phyloP scores from a whole-genome alignment of 1,140 invertebrate genomes.

The Odontomachus brunneus region DNA sequence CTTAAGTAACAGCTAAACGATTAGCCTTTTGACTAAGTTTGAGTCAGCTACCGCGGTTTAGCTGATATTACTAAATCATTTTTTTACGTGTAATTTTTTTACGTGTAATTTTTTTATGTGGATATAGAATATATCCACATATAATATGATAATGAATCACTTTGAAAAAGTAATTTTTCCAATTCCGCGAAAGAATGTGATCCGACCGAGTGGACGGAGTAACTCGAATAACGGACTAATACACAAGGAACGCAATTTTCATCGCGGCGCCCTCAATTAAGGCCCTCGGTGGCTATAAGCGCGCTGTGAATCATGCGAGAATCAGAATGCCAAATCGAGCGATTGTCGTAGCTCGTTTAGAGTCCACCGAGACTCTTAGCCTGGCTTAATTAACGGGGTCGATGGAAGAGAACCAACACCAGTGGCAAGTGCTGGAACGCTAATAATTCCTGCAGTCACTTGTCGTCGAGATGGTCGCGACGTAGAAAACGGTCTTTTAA shows the following conservation, averaged over 20 bases:
- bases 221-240: conserved; percentile 28
- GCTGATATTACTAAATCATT: too few relatives aligned
- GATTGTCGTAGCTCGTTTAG: conserved; percentile 61
- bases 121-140: too few relatives aligned
- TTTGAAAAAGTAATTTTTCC: too few relatives aligned
- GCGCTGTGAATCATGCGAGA: conserved; percentile 50
- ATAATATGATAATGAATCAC: too few relatives aligned
- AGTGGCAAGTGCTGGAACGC: conserved; percentile 43
- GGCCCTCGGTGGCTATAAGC: conserved; percentile 24
- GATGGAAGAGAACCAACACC: conserved; percentile 53
- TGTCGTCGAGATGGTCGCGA: not conserved
- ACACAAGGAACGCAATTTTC: conserved; percentile 49
- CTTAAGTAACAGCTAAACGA: too few relatives aligned
- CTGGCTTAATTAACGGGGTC: conserved; percentile 56
- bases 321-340: conserved; percentile 62
- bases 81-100: too few relatives aligned
- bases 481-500: too few relatives aligned
- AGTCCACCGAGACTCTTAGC: conserved; percentile 55
- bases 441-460: conserved; percentile 38
- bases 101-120: too few relatives aligned
- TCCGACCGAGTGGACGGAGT: too few relatives aligned
- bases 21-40: too few relatives aligned
- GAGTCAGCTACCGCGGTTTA: too few relatives aligned
- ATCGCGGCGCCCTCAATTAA: conserved; percentile 47
- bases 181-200: too few relatives aligned